Conservation (phyloP, 2,113 vertebrate genomes). For the Hucho hucho region DNA sequence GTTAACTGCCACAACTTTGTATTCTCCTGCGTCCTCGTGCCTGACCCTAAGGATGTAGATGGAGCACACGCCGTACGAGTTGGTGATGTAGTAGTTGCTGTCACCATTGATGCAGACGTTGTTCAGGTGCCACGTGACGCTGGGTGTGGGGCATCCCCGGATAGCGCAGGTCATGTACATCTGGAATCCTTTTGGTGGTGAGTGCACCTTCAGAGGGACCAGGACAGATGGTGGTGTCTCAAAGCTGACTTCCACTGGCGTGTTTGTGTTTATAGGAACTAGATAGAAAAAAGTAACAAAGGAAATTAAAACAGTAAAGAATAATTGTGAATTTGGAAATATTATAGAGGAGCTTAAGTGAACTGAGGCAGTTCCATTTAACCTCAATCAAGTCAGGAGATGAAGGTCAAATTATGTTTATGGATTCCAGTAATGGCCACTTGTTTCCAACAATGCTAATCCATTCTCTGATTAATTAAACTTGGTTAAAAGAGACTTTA, state of each 20-base stretch:
- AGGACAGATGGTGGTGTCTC: conserved; percentile 80
- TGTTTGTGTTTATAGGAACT: conserved; percentile 55
- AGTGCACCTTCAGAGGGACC: conserved; percentile 80
- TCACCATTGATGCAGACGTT: conserved; percentile 74
- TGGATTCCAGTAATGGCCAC: neutral
- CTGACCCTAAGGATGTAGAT: conserved; percentile 77
- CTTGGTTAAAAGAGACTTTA: neutral
- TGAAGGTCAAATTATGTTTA: neutral
- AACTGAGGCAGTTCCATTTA: neutral
- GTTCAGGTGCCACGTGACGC: conserved; percentile 83
- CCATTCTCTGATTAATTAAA: neutral
- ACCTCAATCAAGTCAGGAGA: neutral
- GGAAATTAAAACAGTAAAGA: neutral
- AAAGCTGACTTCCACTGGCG: conserved; percentile 51
- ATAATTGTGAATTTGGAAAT: neutral
- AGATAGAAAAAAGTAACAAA: conserved; percentile 8
- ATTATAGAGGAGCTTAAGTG: neutral
- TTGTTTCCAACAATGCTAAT: neutral
- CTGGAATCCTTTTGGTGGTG: conserved; percentile 78
- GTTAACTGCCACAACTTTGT: conserved; percentile 81
- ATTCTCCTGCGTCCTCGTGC: conserved; percentile 75
- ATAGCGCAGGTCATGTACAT: conserved; percentile 88
- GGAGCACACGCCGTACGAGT: conserved; percentile 85
- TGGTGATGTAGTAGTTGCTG: conserved; percentile 75
- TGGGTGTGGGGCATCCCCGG: conserved; percentile 74